A percentile compares a stretch with the other conserved stretches of the same genome.
Conservation (phyloP, 2,888 invertebrate genomes). For the Esperia sulphurella region DNA sequence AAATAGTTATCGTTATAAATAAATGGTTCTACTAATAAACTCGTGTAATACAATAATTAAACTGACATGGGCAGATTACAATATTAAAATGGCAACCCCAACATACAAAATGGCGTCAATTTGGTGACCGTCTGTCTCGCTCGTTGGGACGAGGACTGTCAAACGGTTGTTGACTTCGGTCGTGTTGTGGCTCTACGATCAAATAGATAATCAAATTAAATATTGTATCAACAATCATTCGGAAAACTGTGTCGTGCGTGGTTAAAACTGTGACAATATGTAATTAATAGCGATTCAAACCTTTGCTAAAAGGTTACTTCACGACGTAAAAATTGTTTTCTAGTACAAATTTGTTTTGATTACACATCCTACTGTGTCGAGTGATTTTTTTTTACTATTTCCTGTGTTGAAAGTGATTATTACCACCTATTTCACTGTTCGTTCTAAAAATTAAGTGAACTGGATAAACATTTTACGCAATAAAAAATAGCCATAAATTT, state of each 20-base stretch:
- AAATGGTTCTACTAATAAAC: too few relatives aligned
- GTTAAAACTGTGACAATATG: constrained; percentile 5
- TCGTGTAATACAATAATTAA: background rate
- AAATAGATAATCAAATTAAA: constrained; percentile 15
- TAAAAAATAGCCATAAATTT: constrained; percentile 2
- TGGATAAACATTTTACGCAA: background rate
- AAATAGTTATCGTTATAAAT: too few relatives aligned
- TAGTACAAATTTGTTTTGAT: constrained; percentile 37
- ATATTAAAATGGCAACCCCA: background rate
- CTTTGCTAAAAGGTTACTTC: background rate
- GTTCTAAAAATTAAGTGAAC: background rate
- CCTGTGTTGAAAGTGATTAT: constrained; percentile 25
- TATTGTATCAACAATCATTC: constrained; percentile 20
- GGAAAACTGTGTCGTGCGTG: constrained; percentile 9
- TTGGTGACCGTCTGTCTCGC: background rate
- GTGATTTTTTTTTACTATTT: constrained; percentile 26
- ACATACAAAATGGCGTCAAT: background rate
- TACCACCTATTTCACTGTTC: background rate
- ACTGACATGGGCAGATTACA: background rate
- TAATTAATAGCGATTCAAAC: background rate
- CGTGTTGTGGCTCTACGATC: constrained; percentile 26
- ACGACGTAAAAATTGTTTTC: background rate
- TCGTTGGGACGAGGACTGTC: constrained; percentile 36
- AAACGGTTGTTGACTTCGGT: constrained; percentile 70
- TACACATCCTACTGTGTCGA: constrained; percentile 41